Conservation (phyloP, 2,797 vertebrate species). For the Meriones psammophilus region DNA sequence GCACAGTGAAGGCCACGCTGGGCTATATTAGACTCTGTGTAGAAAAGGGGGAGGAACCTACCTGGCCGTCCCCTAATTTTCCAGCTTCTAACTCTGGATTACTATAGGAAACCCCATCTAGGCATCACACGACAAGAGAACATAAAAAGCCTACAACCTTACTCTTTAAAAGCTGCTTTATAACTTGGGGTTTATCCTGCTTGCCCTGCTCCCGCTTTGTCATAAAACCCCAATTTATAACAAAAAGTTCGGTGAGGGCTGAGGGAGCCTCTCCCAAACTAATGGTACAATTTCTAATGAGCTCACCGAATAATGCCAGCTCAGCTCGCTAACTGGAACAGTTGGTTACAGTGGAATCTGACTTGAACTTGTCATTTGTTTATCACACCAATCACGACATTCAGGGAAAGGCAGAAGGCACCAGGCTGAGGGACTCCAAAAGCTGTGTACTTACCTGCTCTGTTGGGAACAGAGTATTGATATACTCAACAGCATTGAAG, state of each 20-base stretch:
- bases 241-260: background rate
- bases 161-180: slow-evolving; percentile 9
- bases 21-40: background rate
- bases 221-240: slow-evolving; percentile 49
- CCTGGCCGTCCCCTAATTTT: background rate
- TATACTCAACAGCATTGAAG: slow-evolving; percentile 99
- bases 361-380: slow-evolving; percentile 54
- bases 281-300: background rate
- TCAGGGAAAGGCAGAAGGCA: background rate
- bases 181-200: background rate
- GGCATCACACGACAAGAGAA: background rate
- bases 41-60: background rate
- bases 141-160: background rate
- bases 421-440: slow-evolving; percentile 47
- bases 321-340: background rate
- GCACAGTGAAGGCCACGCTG: background rate
- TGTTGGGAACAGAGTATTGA: slow-evolving; percentile 98
- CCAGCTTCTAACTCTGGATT: slow-evolving; percentile 39
- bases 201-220: background rate
- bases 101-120: background rate
- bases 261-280: background rate
- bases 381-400: background rate
- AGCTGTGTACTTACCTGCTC: slow-evolving; percentile 92
- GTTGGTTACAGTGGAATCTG: background rate
- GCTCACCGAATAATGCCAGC: background rate